phyloP scores from a whole-genome alignment of 2,113 vertebrate species.

The Oceanites oceanicus region DNA sequence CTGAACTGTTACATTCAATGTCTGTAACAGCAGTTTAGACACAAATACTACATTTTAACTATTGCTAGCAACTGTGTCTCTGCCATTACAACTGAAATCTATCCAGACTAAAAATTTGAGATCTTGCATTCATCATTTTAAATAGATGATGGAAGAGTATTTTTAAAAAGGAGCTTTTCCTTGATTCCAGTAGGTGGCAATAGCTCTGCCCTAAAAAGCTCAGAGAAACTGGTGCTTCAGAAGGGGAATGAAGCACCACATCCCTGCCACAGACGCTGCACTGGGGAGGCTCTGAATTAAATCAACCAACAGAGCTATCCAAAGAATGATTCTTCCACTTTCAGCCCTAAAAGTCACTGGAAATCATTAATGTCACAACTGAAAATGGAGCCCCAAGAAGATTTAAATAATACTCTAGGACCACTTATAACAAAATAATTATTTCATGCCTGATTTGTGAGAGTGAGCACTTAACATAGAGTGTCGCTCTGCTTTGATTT shows the following conservation, averaged over 20 bases:
- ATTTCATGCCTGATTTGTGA: constrained; percentile 17
- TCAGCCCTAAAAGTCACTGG: not conserved
- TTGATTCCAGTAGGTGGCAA: constrained; percentile 48
- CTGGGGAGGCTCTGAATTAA: not conserved
- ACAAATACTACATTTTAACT: not conserved
- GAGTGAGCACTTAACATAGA: not conserved
- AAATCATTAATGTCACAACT: not conserved
- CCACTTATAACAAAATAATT: not conserved
- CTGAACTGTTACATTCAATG: not conserved
- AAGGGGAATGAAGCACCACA: not conserved
- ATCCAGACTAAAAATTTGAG: not conserved
- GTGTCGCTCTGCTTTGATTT: not conserved
- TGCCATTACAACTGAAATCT: not conserved
- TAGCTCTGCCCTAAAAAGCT: constrained; percentile 7
- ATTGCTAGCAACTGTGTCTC: not conserved
- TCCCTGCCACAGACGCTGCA: not conserved
- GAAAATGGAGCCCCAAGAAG: not conserved
- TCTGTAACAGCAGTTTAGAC: not conserved
- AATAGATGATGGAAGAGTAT: not conserved
- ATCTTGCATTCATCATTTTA: not conserved
- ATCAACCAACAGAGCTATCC: not conserved
- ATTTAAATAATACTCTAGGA: not conserved
- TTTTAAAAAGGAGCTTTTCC: not conserved
- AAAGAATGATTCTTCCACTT: not conserved
- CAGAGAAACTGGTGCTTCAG: not conserved